Percentiles rank a stretch among this genome's conserved stretches.
phyloP scores from a whole-genome alignment of 2,888 invertebrate genomes.

The Drosophila imparisetae region DNA sequence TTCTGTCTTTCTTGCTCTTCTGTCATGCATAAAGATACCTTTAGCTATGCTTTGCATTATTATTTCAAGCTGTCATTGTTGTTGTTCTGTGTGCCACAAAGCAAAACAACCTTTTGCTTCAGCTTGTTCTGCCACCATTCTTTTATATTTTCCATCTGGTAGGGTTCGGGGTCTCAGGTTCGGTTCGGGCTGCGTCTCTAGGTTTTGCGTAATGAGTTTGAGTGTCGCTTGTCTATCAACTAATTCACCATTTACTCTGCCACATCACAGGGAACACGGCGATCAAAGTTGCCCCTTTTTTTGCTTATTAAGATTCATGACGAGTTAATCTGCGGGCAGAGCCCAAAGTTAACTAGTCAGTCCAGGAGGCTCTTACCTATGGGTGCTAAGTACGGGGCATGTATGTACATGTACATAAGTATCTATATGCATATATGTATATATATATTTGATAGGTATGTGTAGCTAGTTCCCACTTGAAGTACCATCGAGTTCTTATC shows the following conservation, averaged over 20 bases:
- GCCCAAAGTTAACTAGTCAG: slow-evolving; percentile 41
- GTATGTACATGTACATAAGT: background rate
- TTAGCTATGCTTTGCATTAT: slow-evolving; percentile 54
- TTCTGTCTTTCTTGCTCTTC: background rate
- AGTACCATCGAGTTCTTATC: slow-evolving; percentile 38
- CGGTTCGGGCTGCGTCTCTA: slow-evolving; percentile 3
- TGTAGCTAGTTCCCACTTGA: slow-evolving; percentile 9
- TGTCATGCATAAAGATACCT: slow-evolving; percentile 25
- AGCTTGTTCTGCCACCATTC: slow-evolving; percentile 23
- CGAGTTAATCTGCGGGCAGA: slow-evolving; percentile 54
- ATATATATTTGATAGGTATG: background rate
- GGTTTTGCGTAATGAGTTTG: slow-evolving; percentile 51
- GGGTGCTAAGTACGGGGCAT: background rate
- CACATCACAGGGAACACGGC: slow-evolving; percentile 16
- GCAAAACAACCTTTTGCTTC: slow-evolving; percentile 46
- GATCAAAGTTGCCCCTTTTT: slow-evolving; percentile 21
- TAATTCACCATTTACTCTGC: slow-evolving; percentile 32
- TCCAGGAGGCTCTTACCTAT: background rate
- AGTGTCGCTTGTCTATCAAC: slow-evolving; percentile 55
- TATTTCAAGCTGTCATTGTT: slow-evolving; percentile 57
- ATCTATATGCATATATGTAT: background rate
- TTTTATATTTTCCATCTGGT: slow-evolving; percentile 20
- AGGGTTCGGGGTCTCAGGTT: slow-evolving; percentile 23
- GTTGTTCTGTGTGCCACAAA: slow-evolving; percentile 38
- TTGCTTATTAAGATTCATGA: slow-evolving; percentile 64